Percentiles rank a stretch among this genome's conserved stretches.
These are phyloP conservation scores for Anolis apletophallus DNA, from an alignment of 2,797 vertebrate genomes.

Conservation along the genomic window DNA sequence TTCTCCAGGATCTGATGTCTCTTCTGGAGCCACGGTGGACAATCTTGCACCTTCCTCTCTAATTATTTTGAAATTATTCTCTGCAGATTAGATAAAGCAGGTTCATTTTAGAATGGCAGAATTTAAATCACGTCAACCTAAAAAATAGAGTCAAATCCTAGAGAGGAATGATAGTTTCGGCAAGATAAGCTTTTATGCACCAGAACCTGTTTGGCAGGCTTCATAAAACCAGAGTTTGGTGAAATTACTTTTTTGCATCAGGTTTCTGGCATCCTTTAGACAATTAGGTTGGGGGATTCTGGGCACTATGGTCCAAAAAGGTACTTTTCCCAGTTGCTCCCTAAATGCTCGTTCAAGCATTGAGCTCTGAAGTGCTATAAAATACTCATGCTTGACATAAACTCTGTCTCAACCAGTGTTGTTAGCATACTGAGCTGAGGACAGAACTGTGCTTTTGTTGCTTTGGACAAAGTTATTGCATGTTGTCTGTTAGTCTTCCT, in stretches of 20 bases:
- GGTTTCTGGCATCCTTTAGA: too few species aligned
- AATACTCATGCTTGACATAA: too few species aligned
- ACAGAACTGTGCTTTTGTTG: too few species aligned
- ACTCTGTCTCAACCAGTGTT: too few species aligned
- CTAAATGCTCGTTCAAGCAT: too few species aligned
- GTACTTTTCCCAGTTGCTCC: background rate
- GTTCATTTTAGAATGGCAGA: background rate
- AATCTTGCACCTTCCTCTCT: slow-evolving; percentile 31
- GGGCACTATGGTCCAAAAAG: background rate
- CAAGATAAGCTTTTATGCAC: background rate
- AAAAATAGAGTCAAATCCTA: background rate
- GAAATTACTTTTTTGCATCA: background rate
- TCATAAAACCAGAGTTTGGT: background rate
- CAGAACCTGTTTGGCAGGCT: background rate
- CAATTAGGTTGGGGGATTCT: background rate
- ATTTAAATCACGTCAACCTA: background rate
- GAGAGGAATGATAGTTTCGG: background rate
- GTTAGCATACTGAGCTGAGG: too few species aligned
- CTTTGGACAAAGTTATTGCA: too few species aligned
- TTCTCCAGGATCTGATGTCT: slow-evolving; percentile 11
- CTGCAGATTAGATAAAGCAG: slow-evolving; percentile 40
- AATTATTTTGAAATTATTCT: slow-evolving; percentile 39
- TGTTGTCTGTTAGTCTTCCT: too few species aligned
- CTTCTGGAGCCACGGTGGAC: slow-evolving; percentile 34
- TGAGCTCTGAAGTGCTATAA: too few species aligned